A percentile compares a stretch with the other conserved stretches of the same genome.
Evolutionary conservation across 2,888 invertebrate species (phyloP).

Genomic region (Macrophya alboannulata): DNA sequence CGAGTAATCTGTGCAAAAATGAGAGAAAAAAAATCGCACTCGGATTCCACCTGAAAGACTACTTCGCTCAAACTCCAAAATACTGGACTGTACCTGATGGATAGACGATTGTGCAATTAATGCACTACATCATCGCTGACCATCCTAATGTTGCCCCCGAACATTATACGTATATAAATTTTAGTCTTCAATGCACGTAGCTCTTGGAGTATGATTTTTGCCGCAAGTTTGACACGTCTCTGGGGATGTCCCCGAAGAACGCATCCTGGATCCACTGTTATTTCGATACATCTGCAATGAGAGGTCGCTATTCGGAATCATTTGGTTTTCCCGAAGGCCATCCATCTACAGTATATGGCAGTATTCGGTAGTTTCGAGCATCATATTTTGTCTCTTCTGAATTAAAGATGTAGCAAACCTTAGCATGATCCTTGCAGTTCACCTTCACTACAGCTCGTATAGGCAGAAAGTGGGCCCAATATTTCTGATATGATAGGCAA

Average conservation of each 20-base stretch:
- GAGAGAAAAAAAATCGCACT: background rate
- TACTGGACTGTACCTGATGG: background rate
- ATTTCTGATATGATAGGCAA: too few relatives aligned
- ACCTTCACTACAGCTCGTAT: too few relatives aligned
- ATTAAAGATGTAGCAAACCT: background rate
- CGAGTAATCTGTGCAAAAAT: background rate
- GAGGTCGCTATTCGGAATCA: background rate
- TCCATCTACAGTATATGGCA: background rate
- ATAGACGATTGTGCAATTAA: background rate
- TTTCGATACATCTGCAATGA: background rate
- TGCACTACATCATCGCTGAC: background rate
- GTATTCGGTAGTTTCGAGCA: background rate
- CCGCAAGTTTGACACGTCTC: background rate
- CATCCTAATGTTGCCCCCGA: too few relatives aligned
- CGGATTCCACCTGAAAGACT: background rate
- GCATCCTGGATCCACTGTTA: background rate
- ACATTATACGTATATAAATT: background rate
- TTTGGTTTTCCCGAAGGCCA: conserved; percentile 11
- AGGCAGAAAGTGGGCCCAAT: background rate
- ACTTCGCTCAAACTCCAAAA: background rate
- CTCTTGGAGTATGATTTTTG: too few relatives aligned
- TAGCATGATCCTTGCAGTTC: background rate
- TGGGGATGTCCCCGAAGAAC: background rate
- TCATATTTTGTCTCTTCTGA: background rate
- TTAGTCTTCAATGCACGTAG: background rate